Evolutionary conservation across 2,888 invertebrate species (phyloP).

Genomic region (Netelia fuscicornis): DNA sequence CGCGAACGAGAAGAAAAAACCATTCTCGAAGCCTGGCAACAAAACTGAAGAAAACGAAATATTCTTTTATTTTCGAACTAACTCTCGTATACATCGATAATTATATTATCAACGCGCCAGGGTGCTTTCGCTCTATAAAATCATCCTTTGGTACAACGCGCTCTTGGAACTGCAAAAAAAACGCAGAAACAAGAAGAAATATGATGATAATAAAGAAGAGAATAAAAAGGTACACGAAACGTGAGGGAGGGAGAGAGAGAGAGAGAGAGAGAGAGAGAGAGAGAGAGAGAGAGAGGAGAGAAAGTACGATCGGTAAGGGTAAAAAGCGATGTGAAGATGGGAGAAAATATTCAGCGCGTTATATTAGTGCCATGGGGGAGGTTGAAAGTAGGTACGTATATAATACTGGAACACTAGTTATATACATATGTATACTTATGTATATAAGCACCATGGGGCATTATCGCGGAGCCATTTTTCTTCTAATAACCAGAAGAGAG

Average conservation of each 20-base stretch:
- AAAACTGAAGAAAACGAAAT: background rate
- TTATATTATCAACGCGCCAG: background rate
- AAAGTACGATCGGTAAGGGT: too few relatives aligned
- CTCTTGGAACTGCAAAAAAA: too few relatives aligned
- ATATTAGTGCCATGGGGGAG: background rate
- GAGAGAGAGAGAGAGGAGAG: background rate
- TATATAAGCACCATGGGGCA: constrained; percentile 25
- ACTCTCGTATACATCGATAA: background rate
- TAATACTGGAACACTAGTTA: constrained; percentile 24
- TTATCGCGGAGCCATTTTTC: constrained; percentile 60
- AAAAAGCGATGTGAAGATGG: constrained; percentile 10
- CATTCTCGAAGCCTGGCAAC: background rate
- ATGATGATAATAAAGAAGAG: too few relatives aligned
- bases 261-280: background rate
- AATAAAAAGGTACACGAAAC: too few relatives aligned
- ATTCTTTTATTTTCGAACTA: background rate
- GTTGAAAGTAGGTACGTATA: constrained; percentile 3
- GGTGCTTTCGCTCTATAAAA: background rate
- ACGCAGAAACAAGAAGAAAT: too few relatives aligned
- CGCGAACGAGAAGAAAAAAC: constrained; percentile 40
- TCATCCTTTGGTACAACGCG: background rate
- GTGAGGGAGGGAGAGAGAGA: too few relatives aligned
- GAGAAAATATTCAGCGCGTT: constrained; percentile 25
- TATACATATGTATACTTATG: background rate
- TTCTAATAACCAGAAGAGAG: constrained; percentile 53